These are phyloP conservation scores for Brienomyrus longianalis DNA, from an alignment of 2,113 vertebrate species.

Conservation along the genomic window DNA sequence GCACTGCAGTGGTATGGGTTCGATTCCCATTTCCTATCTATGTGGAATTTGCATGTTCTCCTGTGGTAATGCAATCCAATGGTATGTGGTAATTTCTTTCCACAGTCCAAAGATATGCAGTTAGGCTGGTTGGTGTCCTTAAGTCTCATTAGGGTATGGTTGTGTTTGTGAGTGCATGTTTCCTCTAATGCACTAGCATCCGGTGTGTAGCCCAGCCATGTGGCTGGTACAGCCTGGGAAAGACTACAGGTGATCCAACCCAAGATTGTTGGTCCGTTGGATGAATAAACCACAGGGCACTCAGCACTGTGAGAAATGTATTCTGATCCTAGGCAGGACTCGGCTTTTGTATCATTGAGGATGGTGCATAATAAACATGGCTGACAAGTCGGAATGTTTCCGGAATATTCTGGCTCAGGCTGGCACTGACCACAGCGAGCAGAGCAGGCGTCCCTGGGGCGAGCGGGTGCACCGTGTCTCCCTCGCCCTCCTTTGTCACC, in stretches of 20 bases:
- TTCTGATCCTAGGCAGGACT: background rate
- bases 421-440: background rate
- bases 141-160: background rate
- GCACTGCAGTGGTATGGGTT: background rate
- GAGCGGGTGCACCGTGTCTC: slow-evolving; percentile 17
- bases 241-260: background rate
- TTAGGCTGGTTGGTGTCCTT: background rate
- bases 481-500: slow-evolving; percentile 39
- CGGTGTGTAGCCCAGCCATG: background rate
- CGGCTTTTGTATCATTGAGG: background rate
- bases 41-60: background rate
- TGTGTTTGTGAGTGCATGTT: background rate
- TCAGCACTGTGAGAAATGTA: background rate
- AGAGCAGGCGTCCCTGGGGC: background rate
- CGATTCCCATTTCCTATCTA: background rate
- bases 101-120: background rate
- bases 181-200: background rate
- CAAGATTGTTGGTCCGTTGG: background rate
- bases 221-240: background rate
- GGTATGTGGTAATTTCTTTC: background rate
- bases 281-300: background rate
- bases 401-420: background rate
- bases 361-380: background rate
- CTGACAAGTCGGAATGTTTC: background rate
- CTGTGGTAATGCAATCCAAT: background rate